A percentile compares a stretch with the other conserved stretches of the same genome.
Conservation (phyloP, 2,113 vertebrate genomes). For the Phalacrocorax pelagicus region DNA sequence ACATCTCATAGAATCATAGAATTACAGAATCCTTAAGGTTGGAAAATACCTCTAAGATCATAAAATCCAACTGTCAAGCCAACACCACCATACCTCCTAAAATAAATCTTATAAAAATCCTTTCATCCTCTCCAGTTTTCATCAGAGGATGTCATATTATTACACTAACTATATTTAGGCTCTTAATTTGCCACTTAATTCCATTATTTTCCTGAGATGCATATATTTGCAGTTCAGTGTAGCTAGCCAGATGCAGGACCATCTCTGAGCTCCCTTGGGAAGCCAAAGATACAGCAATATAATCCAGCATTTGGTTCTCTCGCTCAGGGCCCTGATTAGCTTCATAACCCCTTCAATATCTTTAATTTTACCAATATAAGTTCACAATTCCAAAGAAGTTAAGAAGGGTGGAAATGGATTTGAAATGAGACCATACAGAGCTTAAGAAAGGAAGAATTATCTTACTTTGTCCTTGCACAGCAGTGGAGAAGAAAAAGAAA, state of each 20-base stretch:
- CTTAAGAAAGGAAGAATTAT: background rate
- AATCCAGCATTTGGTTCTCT: background rate
- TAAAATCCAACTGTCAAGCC: too few relatives aligned
- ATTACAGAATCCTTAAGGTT: background rate
- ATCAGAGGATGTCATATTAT: background rate
- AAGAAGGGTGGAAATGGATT: background rate
- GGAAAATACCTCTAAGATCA: too few relatives aligned
- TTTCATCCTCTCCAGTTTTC: background rate
- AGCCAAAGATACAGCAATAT: background rate
- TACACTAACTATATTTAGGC: background rate
- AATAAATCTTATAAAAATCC: background rate
- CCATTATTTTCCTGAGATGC: background rate
- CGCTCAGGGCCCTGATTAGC: background rate
- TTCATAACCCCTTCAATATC: background rate
- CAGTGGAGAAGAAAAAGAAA: background rate
- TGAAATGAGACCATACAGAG: background rate
- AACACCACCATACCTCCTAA: too few relatives aligned
- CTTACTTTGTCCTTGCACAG: background rate
- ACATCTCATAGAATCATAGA: background rate
- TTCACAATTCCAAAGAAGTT: background rate
- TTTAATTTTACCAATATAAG: background rate
- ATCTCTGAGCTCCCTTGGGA: background rate
- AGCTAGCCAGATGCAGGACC: background rate
- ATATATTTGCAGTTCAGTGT: background rate
- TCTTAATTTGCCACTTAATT: background rate